phyloP scores from a whole-genome alignment of 2,797 vertebrate genomes.

The Fistularia commersonii region DNA sequence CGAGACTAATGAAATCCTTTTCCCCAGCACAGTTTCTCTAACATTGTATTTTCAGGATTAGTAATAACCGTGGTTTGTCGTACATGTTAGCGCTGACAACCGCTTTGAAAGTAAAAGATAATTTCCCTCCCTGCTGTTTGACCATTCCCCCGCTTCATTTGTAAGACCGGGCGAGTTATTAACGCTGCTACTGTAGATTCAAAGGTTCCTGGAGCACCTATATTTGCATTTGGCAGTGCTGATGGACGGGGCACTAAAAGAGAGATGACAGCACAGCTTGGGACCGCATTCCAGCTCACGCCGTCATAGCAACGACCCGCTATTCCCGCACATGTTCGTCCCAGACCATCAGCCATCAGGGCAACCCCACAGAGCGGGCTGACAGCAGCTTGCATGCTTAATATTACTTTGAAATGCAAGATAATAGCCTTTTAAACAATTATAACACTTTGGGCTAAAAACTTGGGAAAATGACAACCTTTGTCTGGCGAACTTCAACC shows the following conservation, averaged over 20 bases:
- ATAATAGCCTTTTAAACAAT: constrained; percentile 50
- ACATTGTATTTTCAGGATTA: too few species aligned
- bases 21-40: too few species aligned
- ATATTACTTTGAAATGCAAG: constrained; percentile 39
- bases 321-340: constrained; percentile 32
- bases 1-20: too few species aligned
- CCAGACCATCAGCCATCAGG: constrained; percentile 33
- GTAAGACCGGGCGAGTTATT: too few species aligned
- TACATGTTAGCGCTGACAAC: too few species aligned
- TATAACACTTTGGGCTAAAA: constrained; percentile 12
- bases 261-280: constrained; percentile 44
- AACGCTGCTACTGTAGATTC: constrained; percentile 2
- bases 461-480: constrained; percentile 16
- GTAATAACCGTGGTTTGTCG: too few species aligned
- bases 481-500: not conserved
- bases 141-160: too few species aligned
- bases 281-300: constrained; percentile 25
- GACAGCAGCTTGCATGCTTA: constrained; percentile 40
- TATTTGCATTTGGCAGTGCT: constrained; percentile 25
- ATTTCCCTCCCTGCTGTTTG: too few species aligned
- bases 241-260: constrained; percentile 25
- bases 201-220: constrained; percentile 12
- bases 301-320: constrained; percentile 29
- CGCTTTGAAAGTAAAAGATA: too few species aligned
- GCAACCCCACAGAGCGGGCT: constrained; percentile 29